A percentile compares a stretch with the other conserved stretches of the same genome.
These are phyloP conservation scores for Calcarius lapponicus DNA, from an alignment of 2,797 vertebrate genomes.

Conservation along the genomic window DNA sequence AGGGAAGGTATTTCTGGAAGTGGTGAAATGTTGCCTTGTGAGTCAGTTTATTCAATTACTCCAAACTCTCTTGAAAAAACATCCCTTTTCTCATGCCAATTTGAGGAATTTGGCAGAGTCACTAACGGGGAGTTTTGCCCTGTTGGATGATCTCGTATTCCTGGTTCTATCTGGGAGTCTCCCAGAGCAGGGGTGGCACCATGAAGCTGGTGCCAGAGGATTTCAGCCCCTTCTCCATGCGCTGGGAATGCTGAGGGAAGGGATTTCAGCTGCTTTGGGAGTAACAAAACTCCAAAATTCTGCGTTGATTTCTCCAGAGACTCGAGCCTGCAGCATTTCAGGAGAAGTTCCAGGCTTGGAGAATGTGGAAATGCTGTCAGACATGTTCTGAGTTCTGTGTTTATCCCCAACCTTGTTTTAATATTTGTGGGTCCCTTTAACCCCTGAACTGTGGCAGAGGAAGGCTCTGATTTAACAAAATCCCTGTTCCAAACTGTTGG, in stretches of 20 bases:
- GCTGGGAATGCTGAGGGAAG: not conserved
- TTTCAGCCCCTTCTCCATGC: not conserved
- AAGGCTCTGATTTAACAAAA: constrained; percentile 27
- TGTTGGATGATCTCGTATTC: not conserved
- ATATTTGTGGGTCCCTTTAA: constrained; percentile 50
- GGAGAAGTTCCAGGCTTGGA: constrained; percentile 28
- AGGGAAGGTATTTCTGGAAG: not conserved
- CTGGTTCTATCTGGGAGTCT: not conserved
- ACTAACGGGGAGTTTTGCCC: fast-evolving
- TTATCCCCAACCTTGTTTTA: constrained; percentile 49
- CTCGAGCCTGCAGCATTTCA: not conserved
- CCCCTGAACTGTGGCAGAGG: constrained; percentile 44
- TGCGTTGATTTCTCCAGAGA: not conserved
- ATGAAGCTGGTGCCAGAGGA: fast-evolving
- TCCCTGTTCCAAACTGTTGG: not conserved
- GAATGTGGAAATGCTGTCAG: constrained; percentile 45
- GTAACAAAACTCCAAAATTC: not conserved
- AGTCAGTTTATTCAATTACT: not conserved
- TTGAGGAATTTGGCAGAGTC: not conserved
- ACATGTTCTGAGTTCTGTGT: constrained; percentile 62
- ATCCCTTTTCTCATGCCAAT: not conserved
- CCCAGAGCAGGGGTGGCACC: not conserved
- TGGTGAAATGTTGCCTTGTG: not conserved
- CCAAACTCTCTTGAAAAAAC: not conserved
- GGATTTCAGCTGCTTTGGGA: not conserved